A percentile compares a stretch with the other conserved stretches of the same genome.
phyloP scores from a whole-genome alignment of 2,113 vertebrate genomes.

The Choloepus hoffmanni region DNA sequence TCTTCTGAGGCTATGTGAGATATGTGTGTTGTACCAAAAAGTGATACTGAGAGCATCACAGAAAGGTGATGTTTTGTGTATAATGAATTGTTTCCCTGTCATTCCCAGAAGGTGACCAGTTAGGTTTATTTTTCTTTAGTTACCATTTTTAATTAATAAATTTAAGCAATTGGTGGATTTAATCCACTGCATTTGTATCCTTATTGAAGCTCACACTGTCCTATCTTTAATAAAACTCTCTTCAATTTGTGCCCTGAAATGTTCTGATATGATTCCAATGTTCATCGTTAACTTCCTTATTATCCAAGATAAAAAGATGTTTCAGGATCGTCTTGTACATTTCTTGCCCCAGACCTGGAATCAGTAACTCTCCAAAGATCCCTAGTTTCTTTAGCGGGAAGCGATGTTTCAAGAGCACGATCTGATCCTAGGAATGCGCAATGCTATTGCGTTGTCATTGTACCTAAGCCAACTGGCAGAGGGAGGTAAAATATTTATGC shows the following conservation, averaged over 20 bases:
- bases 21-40: neutral
- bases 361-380: neutral
- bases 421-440: neutral
- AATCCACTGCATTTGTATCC: neutral
- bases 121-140: neutral
- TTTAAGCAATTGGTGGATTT: neutral
- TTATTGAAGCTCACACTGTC: neutral
- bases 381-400: neutral
- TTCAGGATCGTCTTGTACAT: neutral
- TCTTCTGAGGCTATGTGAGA: neutral
- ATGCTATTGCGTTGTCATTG: neutral
- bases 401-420: neutral
- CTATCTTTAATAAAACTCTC: neutral
- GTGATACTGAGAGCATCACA: neutral
- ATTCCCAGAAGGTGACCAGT: neutral
- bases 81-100: neutral
- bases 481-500: neutral
- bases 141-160: neutral
- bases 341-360: constrained; percentile 2
- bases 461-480: neutral
- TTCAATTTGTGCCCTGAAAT: neutral
- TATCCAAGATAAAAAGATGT: neutral
- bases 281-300: neutral
- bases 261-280: neutral
- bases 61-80: neutral